Percentiles rank a stretch among this genome's conserved stretches.
Evolutionary conservation across 1,140 invertebrate species (phyloP).

Genomic region (Sarcophaga bullata): DNA sequence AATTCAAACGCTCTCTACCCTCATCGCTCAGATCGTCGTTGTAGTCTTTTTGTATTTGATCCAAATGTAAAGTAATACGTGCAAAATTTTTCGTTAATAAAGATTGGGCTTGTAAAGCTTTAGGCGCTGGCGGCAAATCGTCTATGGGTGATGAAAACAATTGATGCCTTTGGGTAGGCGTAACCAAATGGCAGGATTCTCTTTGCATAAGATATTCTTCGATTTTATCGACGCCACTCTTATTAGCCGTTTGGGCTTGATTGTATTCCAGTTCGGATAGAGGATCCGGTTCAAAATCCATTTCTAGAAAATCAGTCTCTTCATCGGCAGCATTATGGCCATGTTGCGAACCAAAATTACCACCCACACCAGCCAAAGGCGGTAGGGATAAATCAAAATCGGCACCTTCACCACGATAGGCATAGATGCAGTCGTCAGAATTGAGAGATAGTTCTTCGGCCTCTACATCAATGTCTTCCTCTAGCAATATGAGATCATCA

Average conservation of each 20-base stretch:
- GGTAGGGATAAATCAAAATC: conserved; percentile 54
- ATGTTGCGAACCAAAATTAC: conserved; percentile 45
- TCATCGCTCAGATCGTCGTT: conserved; percentile 45
- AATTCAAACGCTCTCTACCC: conserved; percentile 32
- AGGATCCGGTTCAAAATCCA: conserved; percentile 64
- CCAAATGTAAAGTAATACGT: conserved; percentile 57
- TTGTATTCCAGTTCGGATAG: conserved; percentile 58
- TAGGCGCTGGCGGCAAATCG: conserved; percentile 52
- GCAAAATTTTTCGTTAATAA: conserved; percentile 59
- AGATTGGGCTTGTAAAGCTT: conserved; percentile 52
- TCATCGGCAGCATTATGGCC: conserved; percentile 50
- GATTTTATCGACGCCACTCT: neutral
- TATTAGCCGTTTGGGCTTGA: conserved; percentile 41
- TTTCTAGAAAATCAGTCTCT: conserved; percentile 63
- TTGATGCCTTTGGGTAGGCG: conserved; percentile 46
- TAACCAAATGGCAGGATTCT: conserved; percentile 54
- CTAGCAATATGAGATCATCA: conserved; percentile 55
- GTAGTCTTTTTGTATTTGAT: conserved; percentile 55
- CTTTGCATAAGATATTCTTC: conserved; percentile 60
- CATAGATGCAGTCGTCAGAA: conserved; percentile 63
- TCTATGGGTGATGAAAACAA: conserved; percentile 60
- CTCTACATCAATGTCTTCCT: conserved; percentile 54
- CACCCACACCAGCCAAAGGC: conserved; percentile 37
- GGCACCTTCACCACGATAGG: conserved; percentile 59
- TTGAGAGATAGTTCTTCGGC: conserved; percentile 61